Evolutionary conservation across 1,140 invertebrate species (phyloP), one percentile per base, ranked within the genome.

Genomic region (Colletes latitarsis): DNA sequence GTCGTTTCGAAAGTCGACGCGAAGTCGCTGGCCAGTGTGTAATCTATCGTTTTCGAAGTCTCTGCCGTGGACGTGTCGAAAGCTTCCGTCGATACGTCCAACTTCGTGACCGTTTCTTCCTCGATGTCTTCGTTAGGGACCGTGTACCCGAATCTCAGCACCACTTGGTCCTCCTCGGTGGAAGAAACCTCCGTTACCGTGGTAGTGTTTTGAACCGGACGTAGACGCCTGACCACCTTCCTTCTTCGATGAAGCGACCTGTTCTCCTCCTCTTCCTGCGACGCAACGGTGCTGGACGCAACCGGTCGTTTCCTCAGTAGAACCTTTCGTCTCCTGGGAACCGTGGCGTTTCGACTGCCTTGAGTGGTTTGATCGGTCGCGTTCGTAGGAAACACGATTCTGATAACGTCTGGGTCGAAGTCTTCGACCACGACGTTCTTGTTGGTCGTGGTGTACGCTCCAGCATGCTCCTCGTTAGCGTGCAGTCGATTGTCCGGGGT

Each of bases 151-250:
- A 39, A 49, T 14, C 53, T 39, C 4, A 69, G 15, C 0, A 69
- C n/a, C 30, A n/a, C 41, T 30, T 83, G 15, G 14, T 64, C 53
- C 2, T 64, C 66, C 43, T 81, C 57, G 5, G 81, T 74, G 6
- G 66, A 15, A 19, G 30, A n/a, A 58, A 60, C 41, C 4, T 86
- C 69, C 14, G 39, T 43, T 10, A 17, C 52, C 0, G 81, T 80
- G 30, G 68, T 82, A 12, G 58, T 68, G 9, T 83, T 75, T 41
- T 67, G 64, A 60, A 83, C 46, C 1, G 90, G 88, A 55, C 92
- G 83, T 58, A 92, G 39, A 8, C 91, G 89, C 82, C 83, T 90
- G 39, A 91, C 81, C 63, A 92, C 82, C 81, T 91, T 93, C 30
- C 89, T 86, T 55, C 83, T 87, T 30, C 89, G 85, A 49, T 53